Percentiles rank a stretch among this genome's conserved stretches.
Evolutionary conservation across 2,113 vertebrate species (phyloP).

Genomic region (Jaculus jaculus): DNA sequence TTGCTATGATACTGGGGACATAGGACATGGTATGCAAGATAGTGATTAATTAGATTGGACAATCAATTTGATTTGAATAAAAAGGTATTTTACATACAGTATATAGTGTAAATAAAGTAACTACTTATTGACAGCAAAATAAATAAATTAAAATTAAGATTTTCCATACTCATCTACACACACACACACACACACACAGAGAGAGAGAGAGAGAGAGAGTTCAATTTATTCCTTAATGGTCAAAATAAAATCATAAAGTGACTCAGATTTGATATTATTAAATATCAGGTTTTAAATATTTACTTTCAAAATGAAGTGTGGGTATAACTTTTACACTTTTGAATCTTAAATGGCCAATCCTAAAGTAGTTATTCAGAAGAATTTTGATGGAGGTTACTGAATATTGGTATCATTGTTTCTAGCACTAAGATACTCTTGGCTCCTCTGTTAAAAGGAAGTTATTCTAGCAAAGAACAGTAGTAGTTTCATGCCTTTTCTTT

Average conservation of each 20-base stretch:
- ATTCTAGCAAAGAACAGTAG: background rate
- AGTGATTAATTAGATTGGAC: constrained; percentile 36
- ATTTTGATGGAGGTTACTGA: background rate
- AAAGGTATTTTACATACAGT: constrained; percentile 18
- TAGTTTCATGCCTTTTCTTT: background rate
- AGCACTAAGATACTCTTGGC: background rate
- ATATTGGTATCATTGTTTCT: background rate
- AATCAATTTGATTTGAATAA: background rate
- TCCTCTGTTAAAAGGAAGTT: background rate
- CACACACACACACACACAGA: background rate
- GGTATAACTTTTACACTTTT: background rate
- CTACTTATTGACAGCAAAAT: background rate
- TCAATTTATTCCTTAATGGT: background rate
- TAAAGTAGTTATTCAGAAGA: background rate
- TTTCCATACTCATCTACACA: background rate
- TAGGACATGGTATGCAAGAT: background rate
- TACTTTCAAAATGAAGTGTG: background rate
- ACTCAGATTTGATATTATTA: background rate
- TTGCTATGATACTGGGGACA: constrained; percentile 16
- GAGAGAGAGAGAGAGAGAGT: too few relatives aligned
- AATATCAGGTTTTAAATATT: background rate
- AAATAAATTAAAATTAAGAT: background rate
- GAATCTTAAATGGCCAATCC: background rate
- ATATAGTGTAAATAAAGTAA: background rate
- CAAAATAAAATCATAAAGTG: background rate